Conservation (phyloP, 2,113 vertebrate species). For the Atherinomorus stipes region DNA sequence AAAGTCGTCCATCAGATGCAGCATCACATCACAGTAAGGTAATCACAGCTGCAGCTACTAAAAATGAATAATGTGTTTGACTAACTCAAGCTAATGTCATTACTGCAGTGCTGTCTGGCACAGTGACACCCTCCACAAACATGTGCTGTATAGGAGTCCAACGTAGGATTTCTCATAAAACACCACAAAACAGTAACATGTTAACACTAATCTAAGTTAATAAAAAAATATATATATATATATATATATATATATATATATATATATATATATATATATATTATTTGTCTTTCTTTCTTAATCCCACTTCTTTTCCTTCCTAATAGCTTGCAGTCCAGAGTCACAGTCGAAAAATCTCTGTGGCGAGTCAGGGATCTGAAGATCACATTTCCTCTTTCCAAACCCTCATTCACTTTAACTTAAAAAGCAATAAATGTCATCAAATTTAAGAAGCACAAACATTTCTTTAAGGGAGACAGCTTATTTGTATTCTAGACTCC, state of each 20-base stretch:
- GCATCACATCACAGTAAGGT: background rate
- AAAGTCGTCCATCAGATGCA: background rate
- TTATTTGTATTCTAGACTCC: slow-evolving; percentile 83
- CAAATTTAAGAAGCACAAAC: slow-evolving; percentile 74
- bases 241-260: too few relatives aligned
- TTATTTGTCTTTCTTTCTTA: background rate
- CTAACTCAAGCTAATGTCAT: background rate
- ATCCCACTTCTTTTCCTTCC: background rate
- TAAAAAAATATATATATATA: too few relatives aligned
- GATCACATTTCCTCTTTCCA: slow-evolving; percentile 38
- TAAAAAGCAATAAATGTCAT: slow-evolving; percentile 25
- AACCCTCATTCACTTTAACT: slow-evolving; percentile 25
- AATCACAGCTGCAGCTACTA: background rate
- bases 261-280: too few relatives aligned
- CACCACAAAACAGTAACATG: too few relatives aligned
- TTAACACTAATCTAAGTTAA: too few relatives aligned
- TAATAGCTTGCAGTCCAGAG: slow-evolving; percentile 7
- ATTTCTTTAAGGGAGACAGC: slow-evolving; percentile 80
- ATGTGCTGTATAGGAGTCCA: background rate
- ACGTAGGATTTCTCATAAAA: too few relatives aligned
- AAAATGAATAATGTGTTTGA: background rate
- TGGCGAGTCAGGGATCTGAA: slow-evolving; percentile 15
- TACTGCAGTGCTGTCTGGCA: background rate
- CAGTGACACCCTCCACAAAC: background rate
- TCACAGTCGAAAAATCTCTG: background rate